phyloP scores from a whole-genome alignment of 2,113 vertebrate species.

The Damaliscus lunatus region DNA sequence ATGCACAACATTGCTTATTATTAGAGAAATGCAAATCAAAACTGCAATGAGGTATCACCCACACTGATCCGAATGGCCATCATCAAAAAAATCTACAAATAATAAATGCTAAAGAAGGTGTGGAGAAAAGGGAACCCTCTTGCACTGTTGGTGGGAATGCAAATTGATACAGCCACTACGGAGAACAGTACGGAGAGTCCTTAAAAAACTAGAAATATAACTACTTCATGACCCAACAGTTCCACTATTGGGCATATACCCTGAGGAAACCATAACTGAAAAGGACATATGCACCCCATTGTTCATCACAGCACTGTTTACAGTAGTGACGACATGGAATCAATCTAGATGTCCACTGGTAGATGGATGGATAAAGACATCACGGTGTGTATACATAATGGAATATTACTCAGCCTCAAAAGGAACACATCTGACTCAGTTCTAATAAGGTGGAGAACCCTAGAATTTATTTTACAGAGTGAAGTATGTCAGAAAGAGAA shows the following conservation, averaged over 20 bases:
- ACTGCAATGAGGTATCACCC: not conserved
- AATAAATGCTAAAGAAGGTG: not conserved
- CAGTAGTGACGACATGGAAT: fast-evolving
- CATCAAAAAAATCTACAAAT: not conserved
- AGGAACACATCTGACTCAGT: not conserved
- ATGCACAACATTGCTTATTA: not conserved
- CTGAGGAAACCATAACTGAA: not conserved
- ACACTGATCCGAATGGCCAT: not conserved
- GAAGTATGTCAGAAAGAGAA: not conserved
- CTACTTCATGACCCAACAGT: not conserved
- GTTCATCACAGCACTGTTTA: not conserved
- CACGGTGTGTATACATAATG: not conserved
- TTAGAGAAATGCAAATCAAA: not conserved
- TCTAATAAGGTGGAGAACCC: not conserved
- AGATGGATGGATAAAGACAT: not conserved
- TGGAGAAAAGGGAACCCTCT: not conserved
- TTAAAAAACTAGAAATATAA: not conserved
- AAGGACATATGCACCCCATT: not conserved
- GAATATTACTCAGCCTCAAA: not conserved
- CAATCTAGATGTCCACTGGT: too few species aligned
- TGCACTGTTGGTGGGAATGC: not conserved
- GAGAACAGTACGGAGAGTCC: not conserved
- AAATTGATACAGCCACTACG: not conserved
- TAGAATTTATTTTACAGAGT: not conserved
- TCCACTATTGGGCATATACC: not conserved